A percentile compares a stretch with the other conserved stretches of the same genome.
Conservation (phyloP, 2,113 vertebrate genomes). For the Eudyptes chrysolophus region DNA sequence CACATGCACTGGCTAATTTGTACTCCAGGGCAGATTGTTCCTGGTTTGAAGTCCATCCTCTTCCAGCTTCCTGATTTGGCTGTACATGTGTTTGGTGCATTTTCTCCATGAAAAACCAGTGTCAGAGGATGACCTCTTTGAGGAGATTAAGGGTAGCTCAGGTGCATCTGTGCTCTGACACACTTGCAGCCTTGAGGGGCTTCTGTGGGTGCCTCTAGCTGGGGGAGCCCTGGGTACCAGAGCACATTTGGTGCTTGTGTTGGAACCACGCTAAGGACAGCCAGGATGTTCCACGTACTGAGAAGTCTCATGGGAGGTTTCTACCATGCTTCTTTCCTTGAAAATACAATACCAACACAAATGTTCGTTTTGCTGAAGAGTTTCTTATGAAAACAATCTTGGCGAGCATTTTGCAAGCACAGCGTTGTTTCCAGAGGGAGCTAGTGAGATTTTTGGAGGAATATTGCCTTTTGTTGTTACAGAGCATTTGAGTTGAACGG, state of each 20-base stretch:
- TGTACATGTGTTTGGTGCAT: rapidly evolving
- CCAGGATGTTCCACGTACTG: not conserved
- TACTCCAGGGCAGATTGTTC: not conserved
- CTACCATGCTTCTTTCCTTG: not conserved
- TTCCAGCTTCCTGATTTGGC: not conserved
- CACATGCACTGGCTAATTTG: not conserved
- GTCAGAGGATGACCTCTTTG: too few species aligned
- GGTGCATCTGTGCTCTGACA: not conserved
- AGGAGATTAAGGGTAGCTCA: not conserved
- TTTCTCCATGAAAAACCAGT: not conserved
- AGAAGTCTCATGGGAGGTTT: not conserved
- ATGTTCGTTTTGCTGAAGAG: not conserved
- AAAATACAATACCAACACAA: not conserved
- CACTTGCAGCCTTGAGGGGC: not conserved
- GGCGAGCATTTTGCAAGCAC: not conserved
- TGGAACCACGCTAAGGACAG: not conserved
- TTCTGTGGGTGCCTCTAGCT: not conserved
- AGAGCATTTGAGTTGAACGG: not conserved
- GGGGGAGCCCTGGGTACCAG: not conserved
- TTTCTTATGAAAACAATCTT: not conserved
- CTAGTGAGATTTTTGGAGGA: not conserved
- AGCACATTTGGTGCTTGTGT: rapidly evolving
- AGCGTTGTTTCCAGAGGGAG: not conserved
- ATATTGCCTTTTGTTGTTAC: not conserved
- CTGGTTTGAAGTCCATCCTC: not conserved